Evolutionary conservation across 2,113 vertebrate species (phyloP), one percentile per base, ranked within the genome.

Genomic region (Cyprinodon variegatus): DNA sequence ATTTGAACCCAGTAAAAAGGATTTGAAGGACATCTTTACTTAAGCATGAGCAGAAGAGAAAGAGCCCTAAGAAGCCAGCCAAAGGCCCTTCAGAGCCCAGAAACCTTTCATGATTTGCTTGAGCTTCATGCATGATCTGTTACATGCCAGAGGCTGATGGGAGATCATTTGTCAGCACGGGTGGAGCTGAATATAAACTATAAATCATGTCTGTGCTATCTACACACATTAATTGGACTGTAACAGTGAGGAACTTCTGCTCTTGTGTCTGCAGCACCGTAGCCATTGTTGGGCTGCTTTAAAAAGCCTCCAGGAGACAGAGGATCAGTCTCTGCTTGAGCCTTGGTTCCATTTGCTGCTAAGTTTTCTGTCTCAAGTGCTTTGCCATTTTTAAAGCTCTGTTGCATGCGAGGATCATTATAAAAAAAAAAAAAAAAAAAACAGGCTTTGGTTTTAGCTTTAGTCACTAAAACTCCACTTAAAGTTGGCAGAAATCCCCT

Each of bases 141-240:
- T 82, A 87, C 86, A 46, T 88, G 90, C 90, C 88, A 83, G 78
- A 73, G 79, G 46, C 61, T 67, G 72, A 79, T 73, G 78, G 74
- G 36, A 75, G 88, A 65, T 90, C 79, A 66, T 89, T 85, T 91
- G 82, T 92, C 89, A 83, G 81, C 71, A 75, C 50, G 64, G 29
- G 84, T 76, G 60, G 65, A 64, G 82, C 72, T 13, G 12, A 74
- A 75, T 85, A 82, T 85, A 70, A 81, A 78, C 83, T 75, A 93
- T 93, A 88, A 92, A 90, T 92, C 92, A 92, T 37, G 70, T 83
- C 83, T 74, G 76, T 41, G 8, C 87, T 88, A 90, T 88, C 90
- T 88, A 83, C 87, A 91, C 90, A 87, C 81, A 90, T 91, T 83
- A 91, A 93, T 90, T 90, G 92, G 90, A 91, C 81, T 93, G 91